Base-by-base conservation (phyloP, 2,113 vertebrate species). In the Alectura lathami region DNA sequence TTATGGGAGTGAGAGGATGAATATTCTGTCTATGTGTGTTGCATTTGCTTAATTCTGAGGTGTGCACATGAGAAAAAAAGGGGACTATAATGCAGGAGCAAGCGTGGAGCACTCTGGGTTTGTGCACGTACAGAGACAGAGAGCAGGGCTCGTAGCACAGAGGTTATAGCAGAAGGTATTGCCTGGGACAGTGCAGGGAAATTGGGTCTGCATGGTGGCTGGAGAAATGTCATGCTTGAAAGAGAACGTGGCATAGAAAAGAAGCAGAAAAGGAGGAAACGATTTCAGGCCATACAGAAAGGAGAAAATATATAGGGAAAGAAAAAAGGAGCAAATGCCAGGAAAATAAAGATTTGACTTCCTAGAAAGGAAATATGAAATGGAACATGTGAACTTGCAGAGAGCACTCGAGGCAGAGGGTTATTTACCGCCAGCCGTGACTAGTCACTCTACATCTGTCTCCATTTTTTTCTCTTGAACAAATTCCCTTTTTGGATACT, bases 401-500 rank as follows among this genome's bases (percentile, higher is more conserved):
- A 96, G 86, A 87, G 72, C 91, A 83, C 93, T 96, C 88, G 89
- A 94, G 94, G 90, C 91, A 96, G 91, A 95, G 86, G 76, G 91
- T 96, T 96, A 96, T 96, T 96, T 96, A 91, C 94, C 72, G 95
- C 88, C 91, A 96, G 85, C 93, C 91, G 80, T 83, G 95, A 94
- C 88, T 90, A 60, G 89, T 81, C 32, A 5, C 86, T 95, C 90
- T 96, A 86, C 95, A 96, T 96, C 94, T 97, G 94, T 95, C 95
- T 92, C 93, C 91, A 86, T 94, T 96, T 96, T 80, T 90, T 96
- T 90, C 90, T 89, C 92, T 96, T 96, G 93, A 96, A 83, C 89
- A 81, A 96, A 95, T 95, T 96, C 94, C 88, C 89, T 90, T 96
- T 96, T 89, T 95, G 96, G 95, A 94, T 93, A 96, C 92, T 95